A percentile compares a stretch with the other conserved stretches of the same genome.
Conservation (phyloP, 2,888 invertebrate species). For the Pseudococcus viburni region DNA sequence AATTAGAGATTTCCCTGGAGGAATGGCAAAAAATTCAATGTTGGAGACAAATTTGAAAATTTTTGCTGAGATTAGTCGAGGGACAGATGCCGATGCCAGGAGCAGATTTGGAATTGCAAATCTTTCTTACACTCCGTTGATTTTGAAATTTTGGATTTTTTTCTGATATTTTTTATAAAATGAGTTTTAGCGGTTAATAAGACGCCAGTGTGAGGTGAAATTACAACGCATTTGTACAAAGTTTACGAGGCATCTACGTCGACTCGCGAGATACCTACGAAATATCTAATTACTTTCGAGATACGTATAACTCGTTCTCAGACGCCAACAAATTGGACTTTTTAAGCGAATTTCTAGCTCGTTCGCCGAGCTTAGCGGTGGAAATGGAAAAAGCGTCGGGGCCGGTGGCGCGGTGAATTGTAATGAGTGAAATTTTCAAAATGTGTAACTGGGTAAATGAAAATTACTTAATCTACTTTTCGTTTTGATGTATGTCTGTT, state of each 20-base stretch:
- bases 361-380: no score
- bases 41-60: not conserved
- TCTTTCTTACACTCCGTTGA: not conserved
- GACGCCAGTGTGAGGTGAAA: not conserved
- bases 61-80: not conserved
- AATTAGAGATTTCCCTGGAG: not conserved
- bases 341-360: no score
- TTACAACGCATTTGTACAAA: not conserved
- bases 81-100: not conserved
- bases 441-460: constrained; percentile 25
- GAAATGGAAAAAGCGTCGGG: no score
- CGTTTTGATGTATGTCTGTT: constrained; percentile 49
- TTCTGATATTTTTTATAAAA: not conserved
- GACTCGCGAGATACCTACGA: no score
- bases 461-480: constrained; percentile 28
- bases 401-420: not conserved
- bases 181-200: not conserved
- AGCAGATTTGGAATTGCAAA: no score
- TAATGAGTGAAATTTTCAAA: not conserved
- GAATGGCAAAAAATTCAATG: not conserved
- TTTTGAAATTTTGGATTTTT: no score
- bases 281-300: no score
- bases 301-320: no score
- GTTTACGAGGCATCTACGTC: no score
- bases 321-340: no score